Conservation (phyloP, 2,113 vertebrate genomes). For the Piaya cayana region DNA sequence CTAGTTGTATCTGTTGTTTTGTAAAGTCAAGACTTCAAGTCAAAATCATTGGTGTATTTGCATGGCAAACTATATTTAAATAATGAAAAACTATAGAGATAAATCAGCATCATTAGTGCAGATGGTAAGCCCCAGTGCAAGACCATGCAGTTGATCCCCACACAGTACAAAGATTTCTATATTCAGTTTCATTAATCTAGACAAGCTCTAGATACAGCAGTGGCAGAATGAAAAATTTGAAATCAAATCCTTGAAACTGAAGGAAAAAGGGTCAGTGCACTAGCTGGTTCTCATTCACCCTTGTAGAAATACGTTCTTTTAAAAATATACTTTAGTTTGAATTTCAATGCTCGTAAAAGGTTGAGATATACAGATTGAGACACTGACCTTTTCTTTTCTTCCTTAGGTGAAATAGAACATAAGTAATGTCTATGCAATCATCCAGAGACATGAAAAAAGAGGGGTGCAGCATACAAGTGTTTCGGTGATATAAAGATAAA, state of each 20-base stretch:
- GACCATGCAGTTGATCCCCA: not conserved
- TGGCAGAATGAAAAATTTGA: constrained; percentile 21
- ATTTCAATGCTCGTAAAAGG: constrained; percentile 23
- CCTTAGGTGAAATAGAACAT: not conserved
- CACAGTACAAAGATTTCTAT: not conserved
- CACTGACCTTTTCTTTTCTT: constrained; percentile 36
- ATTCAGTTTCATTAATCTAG: constrained; percentile 10
- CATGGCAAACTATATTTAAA: constrained; percentile 3
- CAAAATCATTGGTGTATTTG: not conserved
- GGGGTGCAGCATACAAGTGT: not conserved
- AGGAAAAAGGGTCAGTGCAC: not conserved
- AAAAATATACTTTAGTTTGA: not conserved
- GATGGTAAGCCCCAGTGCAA: not conserved
- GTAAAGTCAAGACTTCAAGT: not conserved
- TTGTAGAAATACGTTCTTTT: not conserved
- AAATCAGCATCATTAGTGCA: not conserved
- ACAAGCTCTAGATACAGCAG: not conserved
- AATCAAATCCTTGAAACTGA: not conserved
- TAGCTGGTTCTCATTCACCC: not conserved
- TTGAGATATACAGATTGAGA: constrained; percentile 22
- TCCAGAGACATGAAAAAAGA: not conserved
- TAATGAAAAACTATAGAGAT: not conserved
- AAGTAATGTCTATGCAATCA: not conserved
- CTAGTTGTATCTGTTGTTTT: not conserved
- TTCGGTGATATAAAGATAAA: constrained; percentile 1